These are phyloP conservation scores for Frieseomelitta varia DNA, from an alignment of 1,140 invertebrate genomes.

Conservation along the genomic window DNA sequence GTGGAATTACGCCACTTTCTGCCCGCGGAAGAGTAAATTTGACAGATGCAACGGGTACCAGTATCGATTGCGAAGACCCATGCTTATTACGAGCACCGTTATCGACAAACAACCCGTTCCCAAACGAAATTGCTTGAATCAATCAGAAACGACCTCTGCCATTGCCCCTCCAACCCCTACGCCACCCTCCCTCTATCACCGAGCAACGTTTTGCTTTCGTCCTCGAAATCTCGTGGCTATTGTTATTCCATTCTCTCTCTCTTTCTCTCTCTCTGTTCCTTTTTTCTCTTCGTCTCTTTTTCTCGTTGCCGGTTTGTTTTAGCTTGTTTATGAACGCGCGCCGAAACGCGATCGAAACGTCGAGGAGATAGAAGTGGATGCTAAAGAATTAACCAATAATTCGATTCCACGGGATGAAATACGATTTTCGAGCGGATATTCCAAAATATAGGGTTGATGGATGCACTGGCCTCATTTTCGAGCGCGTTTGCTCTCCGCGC, in stretches of 20 bases:
- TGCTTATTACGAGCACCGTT: slow-evolving; percentile 49
- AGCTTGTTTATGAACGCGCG: neutral
- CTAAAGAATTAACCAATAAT: neutral
- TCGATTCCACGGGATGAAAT: neutral
- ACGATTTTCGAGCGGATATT: neutral
- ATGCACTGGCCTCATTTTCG: neutral
- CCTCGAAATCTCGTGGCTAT: neutral
- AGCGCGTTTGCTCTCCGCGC: neutral
- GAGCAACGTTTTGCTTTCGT: neutral
- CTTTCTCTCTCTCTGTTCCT: neutral
- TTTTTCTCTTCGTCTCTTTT: no score
- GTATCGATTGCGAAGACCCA: slow-evolving; percentile 69
- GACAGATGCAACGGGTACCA: slow-evolving; percentile 74
- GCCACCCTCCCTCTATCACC: no score
- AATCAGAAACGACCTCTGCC: neutral
- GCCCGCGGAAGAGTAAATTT: slow-evolving; percentile 75
- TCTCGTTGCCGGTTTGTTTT: neutral
- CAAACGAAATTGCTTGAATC: slow-evolving; percentile 24
- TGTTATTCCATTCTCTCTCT: neutral
- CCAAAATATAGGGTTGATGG: neutral
- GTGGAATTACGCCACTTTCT: slow-evolving; percentile 53
- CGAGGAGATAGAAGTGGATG: neutral
- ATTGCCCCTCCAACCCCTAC: no score
- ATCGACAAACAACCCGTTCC: slow-evolving; percentile 26
- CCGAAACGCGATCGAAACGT: neutral